These are phyloP conservation scores for Chaetura pelagica DNA, from an alignment of 2,113 vertebrate genomes.

Conservation along the genomic window DNA sequence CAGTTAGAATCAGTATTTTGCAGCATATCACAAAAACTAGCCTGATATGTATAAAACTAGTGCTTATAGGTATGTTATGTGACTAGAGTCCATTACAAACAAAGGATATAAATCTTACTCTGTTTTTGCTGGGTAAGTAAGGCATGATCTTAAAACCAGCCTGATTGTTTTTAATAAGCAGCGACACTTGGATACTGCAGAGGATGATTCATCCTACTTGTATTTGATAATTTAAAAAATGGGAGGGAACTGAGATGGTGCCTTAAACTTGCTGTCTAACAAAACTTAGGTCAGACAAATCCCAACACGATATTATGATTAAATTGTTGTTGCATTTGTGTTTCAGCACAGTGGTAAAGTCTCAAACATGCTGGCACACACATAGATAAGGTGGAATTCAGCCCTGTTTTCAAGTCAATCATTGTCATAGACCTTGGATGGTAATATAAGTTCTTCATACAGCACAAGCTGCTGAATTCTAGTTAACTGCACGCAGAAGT, in stretches of 20 bases:
- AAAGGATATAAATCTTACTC: neutral
- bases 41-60: neutral
- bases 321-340: neutral
- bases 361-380: neutral
- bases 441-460: neutral
- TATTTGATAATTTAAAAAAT: neutral
- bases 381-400: neutral
- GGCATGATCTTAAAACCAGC: neutral
- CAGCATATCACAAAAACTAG: neutral
- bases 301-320: neutral
- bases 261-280: neutral
- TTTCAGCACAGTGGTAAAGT: neutral
- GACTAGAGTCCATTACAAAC: neutral
- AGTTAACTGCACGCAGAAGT: neutral
- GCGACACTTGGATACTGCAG: neutral
- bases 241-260: neutral
- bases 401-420: neutral
- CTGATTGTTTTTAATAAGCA: neutral
- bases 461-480: neutral
- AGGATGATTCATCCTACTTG: neutral
- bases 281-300: conserved; percentile 1
- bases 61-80: neutral
- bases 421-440: neutral
- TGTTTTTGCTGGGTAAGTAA: neutral
- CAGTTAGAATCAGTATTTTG: neutral